Evolutionary conservation across 53 echinoderm and acorn worm species (phyloP).

Genomic region (Crossaster papposus): DNA sequence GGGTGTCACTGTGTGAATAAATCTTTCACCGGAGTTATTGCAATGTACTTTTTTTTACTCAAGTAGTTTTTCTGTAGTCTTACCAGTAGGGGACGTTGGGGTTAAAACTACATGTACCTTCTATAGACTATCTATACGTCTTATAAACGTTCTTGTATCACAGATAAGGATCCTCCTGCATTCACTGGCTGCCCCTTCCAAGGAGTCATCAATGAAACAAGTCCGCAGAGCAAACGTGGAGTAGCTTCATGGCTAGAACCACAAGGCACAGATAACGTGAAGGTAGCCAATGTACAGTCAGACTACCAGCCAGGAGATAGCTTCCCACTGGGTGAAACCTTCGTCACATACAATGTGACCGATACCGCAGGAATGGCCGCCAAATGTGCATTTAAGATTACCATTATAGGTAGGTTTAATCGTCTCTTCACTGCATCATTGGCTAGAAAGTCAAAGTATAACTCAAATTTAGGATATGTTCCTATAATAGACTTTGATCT

Average conservation of each 20-base stretch:
- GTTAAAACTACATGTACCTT: too few species aligned
- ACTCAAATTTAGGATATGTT: too few species aligned
- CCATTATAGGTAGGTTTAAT: not conserved
- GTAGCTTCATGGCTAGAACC: not conserved
- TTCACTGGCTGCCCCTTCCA: constrained; percentile 51
- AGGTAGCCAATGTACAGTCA: not conserved
- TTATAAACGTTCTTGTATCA: too few species aligned
- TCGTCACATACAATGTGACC: constrained; percentile 44
- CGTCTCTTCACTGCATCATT: too few species aligned
- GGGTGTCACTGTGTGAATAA: too few species aligned
- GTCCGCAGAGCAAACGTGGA: constrained; percentile 16
- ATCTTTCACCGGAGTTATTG: too few species aligned
- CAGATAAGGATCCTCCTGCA: constrained; percentile 55
- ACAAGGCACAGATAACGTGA: constrained; percentile 38
- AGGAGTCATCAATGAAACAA: not conserved
- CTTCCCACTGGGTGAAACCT: constrained; percentile 52
- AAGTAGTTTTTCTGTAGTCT: too few species aligned
- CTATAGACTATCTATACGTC: too few species aligned
- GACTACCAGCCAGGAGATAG: constrained; percentile 60
- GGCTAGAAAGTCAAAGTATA: too few species aligned
- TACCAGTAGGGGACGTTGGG: too few species aligned
- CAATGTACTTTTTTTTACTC: too few species aligned
- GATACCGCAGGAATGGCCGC: constrained; percentile 40
- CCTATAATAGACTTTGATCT: too few species aligned
- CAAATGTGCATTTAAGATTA: constrained; percentile 5